These are phyloP conservation scores for Metacarcinus magister DNA, from an alignment of 2,888 invertebrate species.

Conservation along the genomic window DNA sequence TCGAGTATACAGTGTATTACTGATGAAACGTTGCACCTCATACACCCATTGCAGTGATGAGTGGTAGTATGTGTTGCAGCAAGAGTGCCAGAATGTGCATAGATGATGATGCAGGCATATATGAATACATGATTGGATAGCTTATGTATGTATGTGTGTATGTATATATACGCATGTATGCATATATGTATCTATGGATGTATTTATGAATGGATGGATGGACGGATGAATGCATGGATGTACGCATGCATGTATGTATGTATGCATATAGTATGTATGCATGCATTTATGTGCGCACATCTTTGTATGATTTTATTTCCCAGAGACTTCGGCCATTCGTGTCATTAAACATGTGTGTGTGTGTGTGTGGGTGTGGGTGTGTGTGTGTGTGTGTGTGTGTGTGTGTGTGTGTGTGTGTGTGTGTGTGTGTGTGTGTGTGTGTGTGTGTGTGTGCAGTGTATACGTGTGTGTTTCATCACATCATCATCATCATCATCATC, in stretches of 20 bases:
- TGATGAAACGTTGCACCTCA: conserved; percentile 21
- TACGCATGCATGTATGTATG: conserved; percentile 48
- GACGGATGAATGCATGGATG: background rate
- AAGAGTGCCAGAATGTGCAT: background rate
- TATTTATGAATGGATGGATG: background rate
- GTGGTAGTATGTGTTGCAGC: background rate
- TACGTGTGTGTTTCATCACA: background rate
- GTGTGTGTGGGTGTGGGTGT: conserved; percentile 31
- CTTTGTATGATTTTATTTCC: background rate
- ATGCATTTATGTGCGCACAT: background rate
- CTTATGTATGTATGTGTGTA: background rate
- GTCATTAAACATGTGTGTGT: background rate
- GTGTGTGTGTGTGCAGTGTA: background rate
- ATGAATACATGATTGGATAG: no score
- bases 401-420: conserved; percentile 57
- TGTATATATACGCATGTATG: conserved; percentile 17
- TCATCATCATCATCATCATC: background rate
- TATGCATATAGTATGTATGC: no score
- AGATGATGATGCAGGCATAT: background rate
- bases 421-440: conserved; percentile 52
- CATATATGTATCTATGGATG: conserved; percentile 5
- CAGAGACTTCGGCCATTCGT: no score
- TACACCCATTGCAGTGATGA: background rate
- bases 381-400: conserved; percentile 56
- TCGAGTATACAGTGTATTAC: background rate